phyloP scores from a whole-genome alignment of 2,797 vertebrate species.

The Oophaga sylvatica region DNA sequence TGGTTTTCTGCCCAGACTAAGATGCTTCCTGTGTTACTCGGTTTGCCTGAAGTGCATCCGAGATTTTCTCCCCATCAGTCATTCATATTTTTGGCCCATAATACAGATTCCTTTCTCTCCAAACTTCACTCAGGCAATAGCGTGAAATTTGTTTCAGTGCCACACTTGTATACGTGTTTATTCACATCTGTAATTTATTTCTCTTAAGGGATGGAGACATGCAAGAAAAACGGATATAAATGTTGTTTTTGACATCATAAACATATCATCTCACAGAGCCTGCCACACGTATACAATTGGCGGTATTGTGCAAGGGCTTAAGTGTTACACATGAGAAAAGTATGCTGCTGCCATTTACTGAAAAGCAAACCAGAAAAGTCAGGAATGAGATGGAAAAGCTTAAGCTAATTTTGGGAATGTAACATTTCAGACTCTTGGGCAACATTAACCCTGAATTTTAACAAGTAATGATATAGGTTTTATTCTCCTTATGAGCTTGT shows the following conservation, averaged over 20 bases:
- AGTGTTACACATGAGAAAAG: conserved; percentile 38
- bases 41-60: conserved; percentile 55
- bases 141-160: conserved; percentile 60
- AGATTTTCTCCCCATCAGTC: conserved; percentile 60
- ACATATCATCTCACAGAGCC: conserved; percentile 33
- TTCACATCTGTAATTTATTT: conserved; percentile 63
- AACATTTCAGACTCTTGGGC: conserved; percentile 23
- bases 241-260: conserved; percentile 55
- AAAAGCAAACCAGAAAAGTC: conserved; percentile 12
- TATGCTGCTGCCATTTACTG: conserved; percentile 27
- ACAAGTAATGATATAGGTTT: conserved; percentile 11
- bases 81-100: conserved; percentile 60
- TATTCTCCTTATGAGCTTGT: conserved; percentile 1
- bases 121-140: conserved; percentile 54
- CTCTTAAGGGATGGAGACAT: conserved; percentile 60
- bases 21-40: conserved; percentile 62
- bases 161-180: conserved; percentile 61
- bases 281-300: conserved; percentile 46
- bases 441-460: conserved; percentile 25
- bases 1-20: conserved; percentile 57
- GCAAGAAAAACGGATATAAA: conserved; percentile 52
- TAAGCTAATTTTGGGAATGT: conserved; percentile 22
- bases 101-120: conserved; percentile 57
- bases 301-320: conserved; percentile 48
- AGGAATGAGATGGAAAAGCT: conserved; percentile 22